phyloP scores from a whole-genome alignment of 2,888 invertebrate species.

The Drosophila nr. fundita region DNA sequence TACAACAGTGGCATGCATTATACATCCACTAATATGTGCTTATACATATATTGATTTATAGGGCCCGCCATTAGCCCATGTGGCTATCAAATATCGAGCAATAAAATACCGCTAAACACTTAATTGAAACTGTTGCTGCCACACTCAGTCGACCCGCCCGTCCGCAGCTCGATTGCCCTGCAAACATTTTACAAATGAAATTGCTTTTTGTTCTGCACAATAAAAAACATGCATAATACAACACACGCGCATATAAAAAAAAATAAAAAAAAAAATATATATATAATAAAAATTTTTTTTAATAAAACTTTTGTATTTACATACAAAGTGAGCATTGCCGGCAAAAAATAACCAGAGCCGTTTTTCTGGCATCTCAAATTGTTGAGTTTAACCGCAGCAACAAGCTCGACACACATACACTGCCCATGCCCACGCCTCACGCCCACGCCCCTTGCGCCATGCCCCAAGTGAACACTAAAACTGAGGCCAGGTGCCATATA shows the following conservation, averaged over 20 bases:
- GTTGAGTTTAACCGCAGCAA: conserved; percentile 52
- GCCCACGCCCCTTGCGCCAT: conserved; percentile 3
- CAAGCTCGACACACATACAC: conserved; percentile 21
- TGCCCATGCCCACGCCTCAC: conserved; percentile 3
- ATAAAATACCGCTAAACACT: conserved; percentile 77
- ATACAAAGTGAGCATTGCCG: conserved; percentile 68
- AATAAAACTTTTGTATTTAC: conserved; percentile 76
- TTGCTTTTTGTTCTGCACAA: conserved; percentile 63
- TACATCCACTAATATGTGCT: conserved; percentile 7
- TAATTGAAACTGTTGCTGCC: conserved; percentile 77
- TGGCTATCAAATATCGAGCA: conserved; percentile 71
- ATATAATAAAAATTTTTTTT: conserved; percentile 54
- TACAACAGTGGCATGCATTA: conserved; percentile 11
- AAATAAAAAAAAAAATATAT: conserved; percentile 1
- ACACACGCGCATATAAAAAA: conserved; percentile 13
- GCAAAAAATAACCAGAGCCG: conserved; percentile 30
- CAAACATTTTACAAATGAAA: conserved; percentile 64
- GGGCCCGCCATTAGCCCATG: conserved; percentile 41
- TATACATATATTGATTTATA: conserved; percentile 70
- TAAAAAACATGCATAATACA: conserved; percentile 45
- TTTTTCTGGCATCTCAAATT: conserved; percentile 38
- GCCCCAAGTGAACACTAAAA: conserved; percentile 64
- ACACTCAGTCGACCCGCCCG: not conserved
- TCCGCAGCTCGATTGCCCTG: conserved; percentile 11
- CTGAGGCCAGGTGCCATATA: conserved; percentile 71